Evolutionary conservation across 2,113 vertebrate species (phyloP), one percentile per base, ranked within the genome.

Genomic region (Boulengeromyrus knoepffleri): DNA sequence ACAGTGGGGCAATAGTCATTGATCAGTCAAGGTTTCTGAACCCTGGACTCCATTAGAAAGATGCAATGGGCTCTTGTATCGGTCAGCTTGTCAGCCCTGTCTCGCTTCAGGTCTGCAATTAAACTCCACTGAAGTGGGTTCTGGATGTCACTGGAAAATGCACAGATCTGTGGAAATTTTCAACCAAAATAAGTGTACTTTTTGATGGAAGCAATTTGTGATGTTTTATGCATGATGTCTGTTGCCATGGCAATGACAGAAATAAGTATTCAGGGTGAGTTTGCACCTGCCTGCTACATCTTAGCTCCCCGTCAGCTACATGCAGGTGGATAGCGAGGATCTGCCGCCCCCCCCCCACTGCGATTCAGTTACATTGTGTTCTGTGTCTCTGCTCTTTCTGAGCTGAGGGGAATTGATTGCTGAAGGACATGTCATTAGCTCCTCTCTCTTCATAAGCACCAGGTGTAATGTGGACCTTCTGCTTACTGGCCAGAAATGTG

Each of bases 191-290:
- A 13, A 52, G 85, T 85, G n/a, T 86, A 50, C 47, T 31, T 85
- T 85, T 83, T 13, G 62, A 70, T 31, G 17, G 24, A 53, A n/a
- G 7, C 31, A 42, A 50, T 53, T 53, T 87, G 85, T n/a, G 47
- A 86, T 53, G 50, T 53, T 53, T 87, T 87, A 87, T 87, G 49
- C 85, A 53, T 53, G 49, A 53, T 87, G 31, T 39, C 49, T 85
- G 45, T 85, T 47, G 45, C 45, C 39, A 85, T 46, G 45, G 42
- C 45, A 24, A 46, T 42, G 74, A 42, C 31, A 27, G 74, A 21
- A 70, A 70, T 70, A 70, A 70, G 62, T 70, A 70, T 70, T 70
- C 74, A 80, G 31, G 39, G 36, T 42, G 74, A 39, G 74, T 80
- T 42, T 80, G 5, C 31, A 80, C 74, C 62, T 70, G 62, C 62